Conservation (phyloP, 2,888 invertebrate genomes). For the Spisula subtruncata region DNA sequence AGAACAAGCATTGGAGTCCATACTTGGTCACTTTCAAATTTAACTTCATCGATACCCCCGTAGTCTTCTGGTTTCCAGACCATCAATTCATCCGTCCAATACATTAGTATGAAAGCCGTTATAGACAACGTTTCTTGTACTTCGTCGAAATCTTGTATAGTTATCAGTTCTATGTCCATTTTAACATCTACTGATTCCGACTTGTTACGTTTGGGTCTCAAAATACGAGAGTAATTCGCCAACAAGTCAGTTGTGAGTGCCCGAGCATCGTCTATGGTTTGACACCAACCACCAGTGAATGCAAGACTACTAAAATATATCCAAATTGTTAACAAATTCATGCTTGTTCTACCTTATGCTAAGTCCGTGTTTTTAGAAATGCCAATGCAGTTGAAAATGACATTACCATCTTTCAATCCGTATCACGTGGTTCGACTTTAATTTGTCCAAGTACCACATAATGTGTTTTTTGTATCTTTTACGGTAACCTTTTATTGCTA, state of each 20-base stretch:
- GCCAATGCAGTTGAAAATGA: too few relatives aligned
- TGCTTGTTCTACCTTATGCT: too few relatives aligned
- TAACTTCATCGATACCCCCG: background rate
- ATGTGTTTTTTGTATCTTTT: too few relatives aligned
- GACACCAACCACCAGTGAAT: background rate
- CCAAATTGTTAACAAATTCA: too few relatives aligned
- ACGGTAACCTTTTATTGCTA: too few relatives aligned
- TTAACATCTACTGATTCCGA: too few relatives aligned
- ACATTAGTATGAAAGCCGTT: background rate
- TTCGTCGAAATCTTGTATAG: slow-evolving; percentile 21
- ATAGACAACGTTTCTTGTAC: slow-evolving; percentile 18
- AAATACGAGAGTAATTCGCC: background rate
- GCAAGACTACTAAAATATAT: too few relatives aligned
- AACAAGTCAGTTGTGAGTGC: background rate
- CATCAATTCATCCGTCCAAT: slow-evolving; percentile 8
- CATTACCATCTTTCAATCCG: too few relatives aligned
- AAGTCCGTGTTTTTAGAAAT: too few relatives aligned
- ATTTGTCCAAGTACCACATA: too few relatives aligned
- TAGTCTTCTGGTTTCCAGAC: background rate
- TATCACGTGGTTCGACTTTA: too few relatives aligned
- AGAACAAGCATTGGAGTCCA: slow-evolving; percentile 65
- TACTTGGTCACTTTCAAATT: slow-evolving; percentile 42
- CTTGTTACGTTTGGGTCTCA: background rate
- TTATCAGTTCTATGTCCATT: background rate
- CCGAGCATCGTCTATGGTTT: background rate